phyloP scores from a whole-genome alignment of 2,113 vertebrate genomes.

The Cardinalis cardinalis region DNA sequence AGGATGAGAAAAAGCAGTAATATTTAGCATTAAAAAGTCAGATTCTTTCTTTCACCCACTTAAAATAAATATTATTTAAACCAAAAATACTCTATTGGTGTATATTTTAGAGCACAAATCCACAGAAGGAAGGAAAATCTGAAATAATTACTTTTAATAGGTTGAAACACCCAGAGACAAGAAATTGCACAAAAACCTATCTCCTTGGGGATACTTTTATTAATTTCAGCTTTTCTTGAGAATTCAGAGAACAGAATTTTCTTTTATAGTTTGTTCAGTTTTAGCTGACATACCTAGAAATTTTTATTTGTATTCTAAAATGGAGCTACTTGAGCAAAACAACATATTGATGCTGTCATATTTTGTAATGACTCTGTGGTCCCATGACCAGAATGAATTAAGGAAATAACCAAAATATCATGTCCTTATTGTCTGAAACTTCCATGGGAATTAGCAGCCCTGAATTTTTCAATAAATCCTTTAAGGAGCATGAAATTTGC shows the following conservation, averaged over 20 bases:
- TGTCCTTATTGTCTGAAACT: not conserved
- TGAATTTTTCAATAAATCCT: not conserved
- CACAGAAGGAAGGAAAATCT: not conserved
- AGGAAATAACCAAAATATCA: slow-evolving; percentile 8
- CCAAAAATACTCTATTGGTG: accelerated
- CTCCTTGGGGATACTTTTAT: not conserved
- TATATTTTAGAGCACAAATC: not conserved
- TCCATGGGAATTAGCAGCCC: not conserved
- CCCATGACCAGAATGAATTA: not conserved
- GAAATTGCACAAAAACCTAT: not conserved
- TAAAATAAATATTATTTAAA: not conserved
- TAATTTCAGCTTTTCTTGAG: not conserved
- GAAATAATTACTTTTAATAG: not conserved
- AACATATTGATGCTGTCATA: not conserved
- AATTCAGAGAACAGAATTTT: not conserved
- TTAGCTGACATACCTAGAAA: not conserved
- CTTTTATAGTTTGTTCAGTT: not conserved
- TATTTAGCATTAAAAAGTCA: not conserved
- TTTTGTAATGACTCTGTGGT: not conserved
- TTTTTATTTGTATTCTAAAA: not conserved
- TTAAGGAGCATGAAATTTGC: not conserved
- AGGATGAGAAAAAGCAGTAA: not conserved
- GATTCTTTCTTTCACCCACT: not conserved
- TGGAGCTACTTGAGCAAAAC: not conserved
- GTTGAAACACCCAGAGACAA: not conserved